Evolutionary conservation across 2,797 vertebrate genomes (phyloP).

Genomic region (Characodon lateralis): DNA sequence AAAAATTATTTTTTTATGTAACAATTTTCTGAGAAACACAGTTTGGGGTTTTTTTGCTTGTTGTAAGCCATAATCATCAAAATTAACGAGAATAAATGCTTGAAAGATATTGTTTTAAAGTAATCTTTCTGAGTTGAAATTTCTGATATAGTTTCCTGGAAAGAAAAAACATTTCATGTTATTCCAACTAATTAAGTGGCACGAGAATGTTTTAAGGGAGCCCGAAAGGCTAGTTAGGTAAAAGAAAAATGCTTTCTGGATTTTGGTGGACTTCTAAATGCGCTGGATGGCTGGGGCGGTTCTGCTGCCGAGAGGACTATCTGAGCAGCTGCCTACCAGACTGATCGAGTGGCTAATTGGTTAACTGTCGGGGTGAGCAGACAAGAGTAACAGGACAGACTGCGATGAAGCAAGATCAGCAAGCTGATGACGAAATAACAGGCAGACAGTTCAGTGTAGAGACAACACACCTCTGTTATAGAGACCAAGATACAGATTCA

Average conservation of each 20-base stretch:
- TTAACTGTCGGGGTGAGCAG: conserved; percentile 19
- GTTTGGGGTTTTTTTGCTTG: no score
- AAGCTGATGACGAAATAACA: not conserved
- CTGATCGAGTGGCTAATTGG: conserved; percentile 33
- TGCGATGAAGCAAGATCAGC: conserved; percentile 7
- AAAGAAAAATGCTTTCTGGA: conserved; percentile 20
- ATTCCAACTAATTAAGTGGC: not conserved
- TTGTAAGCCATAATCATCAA: not conserved
- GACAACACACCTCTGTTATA: not conserved
- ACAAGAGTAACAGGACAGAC: not conserved
- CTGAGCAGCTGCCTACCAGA: conserved; percentile 9
- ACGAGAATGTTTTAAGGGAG: conserved; percentile 17
- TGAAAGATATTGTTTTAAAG: not conserved
- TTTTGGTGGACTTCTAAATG: conserved; percentile 22
- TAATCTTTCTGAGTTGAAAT: not conserved
- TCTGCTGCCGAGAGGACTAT: not conserved
- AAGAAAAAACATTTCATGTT: not conserved
- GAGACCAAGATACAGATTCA: conserved; percentile 36
- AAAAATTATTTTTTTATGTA: no score
- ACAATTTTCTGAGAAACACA: no score
- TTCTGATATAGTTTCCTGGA: not conserved
- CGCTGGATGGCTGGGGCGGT: not conserved
- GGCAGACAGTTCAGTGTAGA: not conserved
- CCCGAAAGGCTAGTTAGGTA: conserved; percentile 14
- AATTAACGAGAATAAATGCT: not conserved